Base-by-base conservation (phyloP, 2,113 vertebrate genomes). In the Eulacestoma nigropectus region DNA sequence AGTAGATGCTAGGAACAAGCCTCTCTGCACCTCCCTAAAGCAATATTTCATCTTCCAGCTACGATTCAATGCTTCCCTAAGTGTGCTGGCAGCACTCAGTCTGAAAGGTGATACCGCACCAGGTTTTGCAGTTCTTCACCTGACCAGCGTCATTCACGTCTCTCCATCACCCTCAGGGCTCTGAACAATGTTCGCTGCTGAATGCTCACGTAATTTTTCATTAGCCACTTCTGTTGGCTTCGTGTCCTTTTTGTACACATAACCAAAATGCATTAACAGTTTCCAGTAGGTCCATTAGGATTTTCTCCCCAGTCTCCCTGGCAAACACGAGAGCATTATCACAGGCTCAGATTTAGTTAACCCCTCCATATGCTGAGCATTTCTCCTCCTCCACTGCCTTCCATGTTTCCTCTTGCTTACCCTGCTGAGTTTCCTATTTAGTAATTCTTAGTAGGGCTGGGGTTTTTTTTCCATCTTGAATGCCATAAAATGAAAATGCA, bases 271-370 rank as follows among this genome's bases (percentile, higher is more conserved):
- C 86, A 88, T 96, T 89, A 95, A 81, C 73, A 89, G 83, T 89
- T 93, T 94, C 90, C 76, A 92, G 76, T 56, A 93, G 80, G 62
- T 89, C 90, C 86, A 96, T 96, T 93, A 96, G 83, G 94, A 95
- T 89, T 95, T 93, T 90, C 90, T 93, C 76, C 88, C 70, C 50
- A 35, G 9, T 77, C 79, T 96, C 88, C 63, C 82, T 95, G 77
- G 93, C 80, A 92, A 75, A 92, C 41, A 87, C 0, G 0, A 81
- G 21, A 90, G 60, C 76, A 84, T 35, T 88, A 86, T 57, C 62
- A 52, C 73, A 78, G 69, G 88, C 86, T 90, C 79, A 53, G 76
- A 52, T 93, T 93, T 46, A 84, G 41, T 95, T 96, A 97, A 95
- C 90, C 92, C 82, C 41, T 95, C 73, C 85, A 82, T 84, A 78